Percentiles rank a stretch among this genome's conserved stretches.
Evolutionary conservation across 2,113 vertebrate genomes (phyloP).

Genomic region (Leptodactylus fuscus): DNA sequence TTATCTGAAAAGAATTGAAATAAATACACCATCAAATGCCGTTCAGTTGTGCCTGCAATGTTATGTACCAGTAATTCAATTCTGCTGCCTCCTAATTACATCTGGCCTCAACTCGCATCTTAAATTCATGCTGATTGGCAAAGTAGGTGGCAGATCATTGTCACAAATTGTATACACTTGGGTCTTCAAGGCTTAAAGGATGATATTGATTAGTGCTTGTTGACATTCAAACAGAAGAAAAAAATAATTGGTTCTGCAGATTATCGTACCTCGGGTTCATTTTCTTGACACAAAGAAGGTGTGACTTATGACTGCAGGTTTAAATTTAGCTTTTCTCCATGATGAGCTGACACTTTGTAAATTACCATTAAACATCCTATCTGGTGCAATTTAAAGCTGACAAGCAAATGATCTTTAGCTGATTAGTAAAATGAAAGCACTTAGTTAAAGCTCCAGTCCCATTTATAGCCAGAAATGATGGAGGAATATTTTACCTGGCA

Average conservation of each 20-base stretch:
- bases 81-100: slow-evolving; percentile 54
- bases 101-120: slow-evolving; percentile 45
- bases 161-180: slow-evolving; percentile 58
- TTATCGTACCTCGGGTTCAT: slow-evolving; percentile 38
- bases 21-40: slow-evolving; percentile 56
- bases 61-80: slow-evolving; percentile 54
- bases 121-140: slow-evolving; percentile 57
- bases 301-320: slow-evolving; percentile 49
- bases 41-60: slow-evolving; percentile 56
- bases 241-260: slow-evolving; percentile 56
- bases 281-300: slow-evolving; percentile 55
- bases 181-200: slow-evolving; percentile 57
- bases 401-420: slow-evolving; percentile 48
- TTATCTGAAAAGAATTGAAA: slow-evolving; percentile 60
- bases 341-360: slow-evolving; percentile 50
- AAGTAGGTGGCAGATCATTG: slow-evolving; percentile 59
- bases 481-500: slow-evolving; percentile 16
- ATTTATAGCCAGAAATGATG: not conserved
- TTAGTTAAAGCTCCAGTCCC: not conserved
- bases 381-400: slow-evolving; percentile 45
- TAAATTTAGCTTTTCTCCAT: slow-evolving; percentile 52
- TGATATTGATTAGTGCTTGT: slow-evolving; percentile 59
- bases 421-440: slow-evolving; percentile 39
- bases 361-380: slow-evolving; percentile 44
- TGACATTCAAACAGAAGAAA: slow-evolving; percentile 52